Evolutionary conservation across 2,113 vertebrate genomes (phyloP).

Genomic region (Sus scrofa): DNA sequence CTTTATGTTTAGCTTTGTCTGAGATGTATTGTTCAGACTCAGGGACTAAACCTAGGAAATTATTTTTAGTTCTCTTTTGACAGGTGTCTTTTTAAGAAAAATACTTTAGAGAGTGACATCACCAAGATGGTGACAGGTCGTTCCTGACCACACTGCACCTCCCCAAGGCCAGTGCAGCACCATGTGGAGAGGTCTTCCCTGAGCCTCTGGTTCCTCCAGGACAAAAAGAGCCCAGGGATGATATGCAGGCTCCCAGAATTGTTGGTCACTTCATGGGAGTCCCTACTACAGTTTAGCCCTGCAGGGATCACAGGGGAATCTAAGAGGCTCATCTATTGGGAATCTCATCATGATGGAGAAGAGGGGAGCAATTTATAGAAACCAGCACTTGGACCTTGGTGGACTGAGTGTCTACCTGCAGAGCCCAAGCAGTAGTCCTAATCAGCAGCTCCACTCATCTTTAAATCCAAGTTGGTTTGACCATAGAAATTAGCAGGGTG

Average conservation of each 20-base stretch:
- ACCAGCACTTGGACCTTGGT: not conserved
- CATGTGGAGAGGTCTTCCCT: not conserved
- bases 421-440: not conserved
- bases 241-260: not conserved
- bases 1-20: slow-evolving; percentile 50
- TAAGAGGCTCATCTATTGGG: not conserved
- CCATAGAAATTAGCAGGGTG: not conserved
- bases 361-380: not conserved
- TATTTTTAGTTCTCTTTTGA: slow-evolving; percentile 51
- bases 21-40: slow-evolving; percentile 34
- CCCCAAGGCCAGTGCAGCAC: not conserved
- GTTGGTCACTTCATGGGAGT: not conserved
- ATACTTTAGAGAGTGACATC: not conserved
- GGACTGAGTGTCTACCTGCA: not conserved
- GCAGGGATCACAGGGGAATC: not conserved
- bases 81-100: not conserved
- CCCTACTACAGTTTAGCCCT: not conserved
- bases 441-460: not conserved
- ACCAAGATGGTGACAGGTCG: not conserved
- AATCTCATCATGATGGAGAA: not conserved
- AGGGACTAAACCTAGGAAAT: not conserved
- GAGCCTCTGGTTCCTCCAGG: not conserved
- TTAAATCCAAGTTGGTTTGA: not conserved
- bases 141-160: not conserved
- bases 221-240: not conserved